Conservation (phyloP, 2,888 invertebrate species). For the Dynastes hyllus region DNA sequence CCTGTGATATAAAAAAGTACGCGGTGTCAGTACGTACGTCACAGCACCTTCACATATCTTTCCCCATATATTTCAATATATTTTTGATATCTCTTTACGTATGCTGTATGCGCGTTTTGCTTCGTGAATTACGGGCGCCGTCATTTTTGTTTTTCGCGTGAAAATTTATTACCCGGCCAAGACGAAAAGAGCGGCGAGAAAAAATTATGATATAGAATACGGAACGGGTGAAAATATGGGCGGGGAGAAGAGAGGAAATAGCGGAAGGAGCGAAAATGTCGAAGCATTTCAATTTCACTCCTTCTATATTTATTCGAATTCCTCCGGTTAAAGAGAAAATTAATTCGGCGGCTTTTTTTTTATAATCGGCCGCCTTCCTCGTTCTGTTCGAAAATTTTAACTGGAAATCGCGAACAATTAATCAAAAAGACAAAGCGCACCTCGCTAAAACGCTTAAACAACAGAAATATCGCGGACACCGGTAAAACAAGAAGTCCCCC, state of each 20-base stretch:
- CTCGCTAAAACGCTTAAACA: conserved; percentile 39
- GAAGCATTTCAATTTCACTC: conserved; percentile 30
- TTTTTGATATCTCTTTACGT: conserved; percentile 26
- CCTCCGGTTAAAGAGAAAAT: conserved; percentile 22
- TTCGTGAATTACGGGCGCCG: conserved; percentile 29
- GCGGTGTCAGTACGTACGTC: background rate
- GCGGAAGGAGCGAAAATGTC: conserved; percentile 17
- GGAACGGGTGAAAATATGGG: background rate
- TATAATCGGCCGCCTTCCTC: background rate
- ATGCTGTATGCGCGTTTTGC: conserved; percentile 28
- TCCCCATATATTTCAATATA: conserved; percentile 30
- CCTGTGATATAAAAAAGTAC: conserved; percentile 4
- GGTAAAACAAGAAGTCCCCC: conserved; percentile 41
- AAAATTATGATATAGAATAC: background rate
- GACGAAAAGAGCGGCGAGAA: conserved; percentile 17
- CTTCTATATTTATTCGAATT: conserved; percentile 34
- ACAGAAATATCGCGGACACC: conserved; percentile 41
- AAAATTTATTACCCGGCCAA: conserved; percentile 28
- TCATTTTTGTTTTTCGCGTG: conserved; percentile 36
- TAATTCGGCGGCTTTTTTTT: conserved; percentile 29
- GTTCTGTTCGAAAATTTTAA: conserved; percentile 29
- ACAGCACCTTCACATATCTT: background rate
- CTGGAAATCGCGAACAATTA: conserved; percentile 37
- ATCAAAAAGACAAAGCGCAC: conserved; percentile 37
- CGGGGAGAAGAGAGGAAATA: too few species aligned